A percentile compares a stretch with the other conserved stretches of the same genome.
Conservation (phyloP, 2,888 invertebrate genomes). For the Dynastes grantii region DNA sequence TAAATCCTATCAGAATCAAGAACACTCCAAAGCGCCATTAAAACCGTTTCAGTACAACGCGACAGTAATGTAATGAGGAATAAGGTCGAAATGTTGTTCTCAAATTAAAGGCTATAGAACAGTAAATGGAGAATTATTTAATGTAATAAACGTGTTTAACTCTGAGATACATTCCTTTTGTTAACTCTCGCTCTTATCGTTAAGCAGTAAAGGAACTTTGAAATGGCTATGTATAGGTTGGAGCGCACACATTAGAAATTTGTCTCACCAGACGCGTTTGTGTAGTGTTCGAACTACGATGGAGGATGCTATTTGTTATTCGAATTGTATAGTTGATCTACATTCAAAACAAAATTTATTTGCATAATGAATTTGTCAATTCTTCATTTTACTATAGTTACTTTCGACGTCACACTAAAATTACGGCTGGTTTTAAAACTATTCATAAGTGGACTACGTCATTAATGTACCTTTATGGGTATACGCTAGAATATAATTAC, state of each 20-base stretch:
- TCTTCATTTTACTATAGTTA: not conserved
- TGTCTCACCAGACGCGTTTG: not conserved
- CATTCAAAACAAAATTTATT: not conserved
- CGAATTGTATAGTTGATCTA: not conserved
- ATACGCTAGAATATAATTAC: not conserved
- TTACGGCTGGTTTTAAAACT: not conserved
- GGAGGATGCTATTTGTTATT: not conserved
- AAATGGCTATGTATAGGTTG: not conserved
- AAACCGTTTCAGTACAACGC: too few relatives aligned
- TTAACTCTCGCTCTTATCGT: slow-evolving; percentile 23
- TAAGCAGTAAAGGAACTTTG: not conserved
- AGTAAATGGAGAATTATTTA: slow-evolving; percentile 26
- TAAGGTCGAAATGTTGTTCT: not conserved
- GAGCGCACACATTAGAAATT: not conserved
- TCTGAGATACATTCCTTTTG: slow-evolving; percentile 33
- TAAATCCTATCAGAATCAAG: not conserved
- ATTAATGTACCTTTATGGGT: not conserved
- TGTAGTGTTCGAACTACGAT: not conserved
- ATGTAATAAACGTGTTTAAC: slow-evolving; percentile 35
- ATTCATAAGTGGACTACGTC: not conserved
- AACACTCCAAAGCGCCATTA: too few relatives aligned
- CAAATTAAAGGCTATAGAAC: slow-evolving; percentile 32
- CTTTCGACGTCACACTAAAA: not conserved
- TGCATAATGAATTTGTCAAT: too few relatives aligned
- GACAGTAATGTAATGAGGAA: not conserved